Percentiles rank a stretch among this genome's conserved stretches.
Conservation (phyloP, 2,888 invertebrate genomes). For the Drosophila dives region DNA sequence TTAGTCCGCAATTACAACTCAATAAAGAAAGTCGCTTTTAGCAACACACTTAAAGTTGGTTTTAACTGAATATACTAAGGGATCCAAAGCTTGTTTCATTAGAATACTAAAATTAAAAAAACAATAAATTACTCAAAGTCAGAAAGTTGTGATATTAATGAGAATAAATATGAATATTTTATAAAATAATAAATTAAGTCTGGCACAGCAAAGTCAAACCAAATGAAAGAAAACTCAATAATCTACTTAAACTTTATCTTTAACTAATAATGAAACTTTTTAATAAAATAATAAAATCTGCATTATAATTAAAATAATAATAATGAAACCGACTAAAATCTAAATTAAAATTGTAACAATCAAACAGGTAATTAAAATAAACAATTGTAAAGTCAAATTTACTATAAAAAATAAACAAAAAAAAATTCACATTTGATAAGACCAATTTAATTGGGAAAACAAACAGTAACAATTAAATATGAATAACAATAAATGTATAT, state of each 20-base stretch:
- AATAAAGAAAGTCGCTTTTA: neutral
- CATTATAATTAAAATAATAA: neutral
- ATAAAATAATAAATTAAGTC: neutral
- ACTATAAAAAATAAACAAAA: neutral
- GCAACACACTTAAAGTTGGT: neutral
- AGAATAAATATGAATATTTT: neutral
- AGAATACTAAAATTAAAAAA: neutral
- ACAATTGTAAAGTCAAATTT: neutral
- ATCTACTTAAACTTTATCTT: neutral
- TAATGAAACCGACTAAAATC: neutral
- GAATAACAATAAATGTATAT: neutral
- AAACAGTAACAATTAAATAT: neutral
- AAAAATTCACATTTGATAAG: neutral
- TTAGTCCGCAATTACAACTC: too few species aligned
- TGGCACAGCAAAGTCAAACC: neutral
- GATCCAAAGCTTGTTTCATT: too few species aligned
- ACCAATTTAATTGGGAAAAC: neutral
- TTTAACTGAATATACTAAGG: neutral
- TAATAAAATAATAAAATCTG: neutral
- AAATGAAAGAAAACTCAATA: neutral
- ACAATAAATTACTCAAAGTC: neutral
- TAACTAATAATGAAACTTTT: neutral
- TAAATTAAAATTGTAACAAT: neutral
- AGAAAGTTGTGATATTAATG: neutral
- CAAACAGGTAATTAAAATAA: neutral